Base-by-base conservation (phyloP, 2,113 vertebrate species). In the Sialia sialis region DNA sequence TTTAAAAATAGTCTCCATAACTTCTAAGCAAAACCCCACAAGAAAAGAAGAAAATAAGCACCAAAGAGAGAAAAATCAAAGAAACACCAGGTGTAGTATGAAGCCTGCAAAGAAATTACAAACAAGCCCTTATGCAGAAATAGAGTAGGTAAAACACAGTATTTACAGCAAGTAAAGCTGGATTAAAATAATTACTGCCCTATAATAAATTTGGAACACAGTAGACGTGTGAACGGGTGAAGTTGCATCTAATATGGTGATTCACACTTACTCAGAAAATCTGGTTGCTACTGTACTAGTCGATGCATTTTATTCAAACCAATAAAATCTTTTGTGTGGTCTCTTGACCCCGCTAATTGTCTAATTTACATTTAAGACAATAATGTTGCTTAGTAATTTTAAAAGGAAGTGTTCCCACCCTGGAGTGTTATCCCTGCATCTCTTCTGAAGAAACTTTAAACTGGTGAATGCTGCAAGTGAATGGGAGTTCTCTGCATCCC, bases 241-340 rank as follows among this genome's bases (percentile, higher is more conserved):
- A 95, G 74, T 91, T 84, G 30, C 55, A 63, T 70, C 49, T 94
- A 80, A 55, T 43, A 60, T 7, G 23, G 49, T 84, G 90, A 95
- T 82, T 96, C 93, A 95, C 77, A 70, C 43, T 89, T 85, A 87
- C 60, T 84, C 55, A 52, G 80, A 90, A 89, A 86, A 77, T 85
- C 84, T 89, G 59, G 56, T 91, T 94, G 48, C 72, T 93, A 62
- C 87, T 89, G 7, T 30, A 83, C 56, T 17, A 34, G 73, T 51
- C 89, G 75, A 84, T 95, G 70, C 85, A 93, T 96, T 95, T 96
- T 93, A 95, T 96, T 95, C 87, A 97, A 83, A 78, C 86, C 89
- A 96, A 93, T 96, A 95, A 95, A 96, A 96, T 80, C 70, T 94
- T 93, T 94, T 94, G 93, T 96, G 91, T 82, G 70, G 87, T 95